These are phyloP conservation scores for Tetramorium simillimum DNA, from an alignment of 1,140 invertebrate genomes.

Conservation along the genomic window DNA sequence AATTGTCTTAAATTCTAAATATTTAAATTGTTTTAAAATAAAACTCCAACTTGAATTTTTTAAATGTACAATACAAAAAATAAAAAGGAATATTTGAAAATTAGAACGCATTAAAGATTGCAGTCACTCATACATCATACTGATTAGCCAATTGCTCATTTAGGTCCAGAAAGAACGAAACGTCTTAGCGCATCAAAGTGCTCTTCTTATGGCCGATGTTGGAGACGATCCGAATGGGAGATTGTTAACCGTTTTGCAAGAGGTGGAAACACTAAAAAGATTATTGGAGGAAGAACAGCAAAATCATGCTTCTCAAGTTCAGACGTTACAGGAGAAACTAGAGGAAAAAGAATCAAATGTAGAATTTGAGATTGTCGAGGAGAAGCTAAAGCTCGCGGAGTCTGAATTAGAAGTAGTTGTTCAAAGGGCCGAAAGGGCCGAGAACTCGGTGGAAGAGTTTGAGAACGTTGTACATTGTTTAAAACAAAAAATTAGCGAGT, in stretches of 20 bases:
- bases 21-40: no score
- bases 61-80: not conserved
- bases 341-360: slow-evolving; percentile 89
- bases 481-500: slow-evolving; percentile 78
- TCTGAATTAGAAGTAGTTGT: slow-evolving; percentile 88
- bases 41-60: no score
- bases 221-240: slow-evolving; percentile 86
- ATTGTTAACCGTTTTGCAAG: slow-evolving; percentile 86
- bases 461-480: slow-evolving; percentile 75
- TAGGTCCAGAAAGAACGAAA: slow-evolving; percentile 87
- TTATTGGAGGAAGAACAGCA: slow-evolving; percentile 87
- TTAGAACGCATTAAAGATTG: not conserved
- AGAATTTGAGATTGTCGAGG: slow-evolving; percentile 89
- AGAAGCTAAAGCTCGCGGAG: slow-evolving; percentile 89
- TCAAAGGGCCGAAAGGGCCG: slow-evolving; percentile 88
- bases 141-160: not conserved
- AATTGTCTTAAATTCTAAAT: no score
- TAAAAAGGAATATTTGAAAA: not conserved
- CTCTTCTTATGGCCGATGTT: slow-evolving; percentile 88
- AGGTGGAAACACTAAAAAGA: slow-evolving; percentile 88
- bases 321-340: slow-evolving; percentile 88
- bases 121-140: not conserved
- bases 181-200: slow-evolving; percentile 88
- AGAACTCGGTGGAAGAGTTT: slow-evolving; percentile 82
- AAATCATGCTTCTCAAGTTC: slow-evolving; percentile 85